Evolutionary conservation across 2,888 invertebrate genomes (phyloP).

Genomic region (Macrophya annulata): DNA sequence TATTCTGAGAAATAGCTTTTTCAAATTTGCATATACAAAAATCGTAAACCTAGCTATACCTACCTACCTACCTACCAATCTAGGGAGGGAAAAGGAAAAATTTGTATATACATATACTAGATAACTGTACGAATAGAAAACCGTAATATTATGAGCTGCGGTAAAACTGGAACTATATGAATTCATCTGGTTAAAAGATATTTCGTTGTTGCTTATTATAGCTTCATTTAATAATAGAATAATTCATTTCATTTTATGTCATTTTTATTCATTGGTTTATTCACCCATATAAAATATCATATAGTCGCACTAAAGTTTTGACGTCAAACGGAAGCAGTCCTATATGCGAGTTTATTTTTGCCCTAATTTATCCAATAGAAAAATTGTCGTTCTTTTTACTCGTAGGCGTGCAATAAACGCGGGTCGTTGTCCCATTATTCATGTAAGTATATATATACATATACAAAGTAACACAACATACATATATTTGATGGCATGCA

Average conservation of each 20-base stretch:
- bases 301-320: background rate
- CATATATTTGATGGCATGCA: conserved; percentile 14
- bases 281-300: background rate
- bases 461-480: background rate
- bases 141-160: conserved; percentile 13
- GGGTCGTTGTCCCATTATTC: conserved; percentile 43
- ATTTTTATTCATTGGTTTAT: background rate
- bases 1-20: background rate
- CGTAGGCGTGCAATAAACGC: conserved; percentile 24
- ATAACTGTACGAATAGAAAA: background rate
- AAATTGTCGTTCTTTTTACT: conserved; percentile 47
- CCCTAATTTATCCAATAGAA: conserved; percentile 52
- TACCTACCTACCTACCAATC: background rate
- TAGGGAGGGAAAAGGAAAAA: background rate
- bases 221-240: background rate
- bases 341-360: conserved; percentile 31
- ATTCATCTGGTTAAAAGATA: background rate
- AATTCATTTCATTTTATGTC: background rate
- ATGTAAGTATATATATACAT: background rate
- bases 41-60: background rate
- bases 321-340: conserved; percentile 28
- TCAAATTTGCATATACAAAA: conserved; percentile 1
- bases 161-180: conserved; percentile 15
- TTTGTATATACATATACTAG: background rate
- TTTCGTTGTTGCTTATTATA: background rate